Percentiles rank a stretch among this genome's conserved stretches.
phyloP scores from a whole-genome alignment of 2,888 invertebrate genomes.

The Dioctria rufipes region DNA sequence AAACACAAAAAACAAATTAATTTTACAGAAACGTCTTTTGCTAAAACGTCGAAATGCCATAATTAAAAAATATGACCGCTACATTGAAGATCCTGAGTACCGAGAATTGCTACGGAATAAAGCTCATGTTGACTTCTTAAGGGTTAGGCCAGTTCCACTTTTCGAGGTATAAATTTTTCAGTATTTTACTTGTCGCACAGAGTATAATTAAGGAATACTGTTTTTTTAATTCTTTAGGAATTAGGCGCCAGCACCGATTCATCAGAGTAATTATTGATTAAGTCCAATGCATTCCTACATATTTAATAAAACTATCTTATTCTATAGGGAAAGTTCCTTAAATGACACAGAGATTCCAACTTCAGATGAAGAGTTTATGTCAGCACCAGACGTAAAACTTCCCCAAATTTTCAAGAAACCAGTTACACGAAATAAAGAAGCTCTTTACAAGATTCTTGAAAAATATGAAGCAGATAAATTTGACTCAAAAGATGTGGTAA shows the following conservation, averaged over 20 bases:
- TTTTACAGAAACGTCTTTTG: constrained; percentile 16
- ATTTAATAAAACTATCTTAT: too few species aligned
- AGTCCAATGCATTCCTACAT: too few species aligned
- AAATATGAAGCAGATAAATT: constrained; percentile 34
- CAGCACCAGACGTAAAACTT: neutral
- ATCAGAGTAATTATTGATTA: too few species aligned
- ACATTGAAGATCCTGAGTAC: constrained; percentile 27
- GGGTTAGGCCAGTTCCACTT: constrained; percentile 31
- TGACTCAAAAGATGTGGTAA: neutral
- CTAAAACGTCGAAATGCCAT: constrained; percentile 51
- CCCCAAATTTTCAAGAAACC: constrained; percentile 46
- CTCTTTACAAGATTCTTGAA: constrained; percentile 51
- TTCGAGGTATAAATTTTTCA: constrained; percentile 42
- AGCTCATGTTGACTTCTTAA: constrained; percentile 20
- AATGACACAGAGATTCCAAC: constrained; percentile 54
- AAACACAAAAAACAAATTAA: too few species aligned
- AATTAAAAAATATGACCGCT: constrained; percentile 50
- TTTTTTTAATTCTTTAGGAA: too few species aligned
- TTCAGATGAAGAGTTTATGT: constrained; percentile 52
- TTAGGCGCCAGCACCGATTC: too few species aligned
- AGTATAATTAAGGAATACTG: too few species aligned
- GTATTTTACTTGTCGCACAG: too few species aligned
- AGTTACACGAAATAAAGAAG: constrained; percentile 38
- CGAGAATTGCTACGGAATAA: constrained; percentile 1
- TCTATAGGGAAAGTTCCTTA: constrained; percentile 48